A percentile compares a stretch with the other conserved stretches of the same genome.
Conservation (phyloP, 1,140 invertebrate species). For the Maconellicoccus hirsutus region DNA sequence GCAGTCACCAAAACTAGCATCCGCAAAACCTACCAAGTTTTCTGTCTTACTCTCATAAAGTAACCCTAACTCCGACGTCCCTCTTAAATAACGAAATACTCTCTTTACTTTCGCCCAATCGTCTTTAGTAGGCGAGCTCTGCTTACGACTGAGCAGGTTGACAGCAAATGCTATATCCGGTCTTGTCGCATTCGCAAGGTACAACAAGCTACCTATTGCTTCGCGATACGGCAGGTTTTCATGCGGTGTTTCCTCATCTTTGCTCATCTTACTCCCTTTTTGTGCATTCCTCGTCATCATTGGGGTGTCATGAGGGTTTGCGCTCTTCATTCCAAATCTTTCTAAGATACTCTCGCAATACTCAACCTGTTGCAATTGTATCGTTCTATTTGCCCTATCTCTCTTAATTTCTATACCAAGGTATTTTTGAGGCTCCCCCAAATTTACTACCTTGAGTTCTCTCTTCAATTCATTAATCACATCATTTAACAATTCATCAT, state of each 20-base stretch:
- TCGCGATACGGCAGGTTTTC: slow-evolving; percentile 32
- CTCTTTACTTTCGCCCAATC: slow-evolving; percentile 31
- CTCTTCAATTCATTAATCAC: slow-evolving; percentile 27
- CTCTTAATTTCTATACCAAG: slow-evolving; percentile 22
- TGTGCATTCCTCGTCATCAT: slow-evolving; percentile 34
- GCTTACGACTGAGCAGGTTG: slow-evolving; percentile 29
- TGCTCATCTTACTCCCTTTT: slow-evolving; percentile 26
- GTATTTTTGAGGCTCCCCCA: slow-evolving; percentile 32
- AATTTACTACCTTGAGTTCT: slow-evolving; percentile 33
- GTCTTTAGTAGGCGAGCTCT: slow-evolving; percentile 26
- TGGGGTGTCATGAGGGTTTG: slow-evolving; percentile 34
- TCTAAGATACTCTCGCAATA: slow-evolving; percentile 36
- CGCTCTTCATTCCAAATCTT: slow-evolving; percentile 34
- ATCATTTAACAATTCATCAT: slow-evolving; percentile 29
- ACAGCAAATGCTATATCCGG: slow-evolving; percentile 36
- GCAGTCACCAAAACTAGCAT: slow-evolving; percentile 28
- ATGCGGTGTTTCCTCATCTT: no score
- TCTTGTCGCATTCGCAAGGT: slow-evolving; percentile 32
- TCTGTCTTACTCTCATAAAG: slow-evolving; percentile 23
- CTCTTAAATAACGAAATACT: slow-evolving; percentile 32
- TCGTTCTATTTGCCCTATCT: neutral
- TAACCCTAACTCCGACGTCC: slow-evolving; percentile 25
- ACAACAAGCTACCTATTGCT: slow-evolving; percentile 34
- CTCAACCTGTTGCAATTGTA: slow-evolving; percentile 33
- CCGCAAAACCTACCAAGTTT: slow-evolving; percentile 26